Evolutionary conservation across 30 jellyfish, hydroid and myxozoan genomes (phyloP), one percentile per base, ranked within the genome.

Genomic region (Chrysaora quinquecirrha): DNA sequence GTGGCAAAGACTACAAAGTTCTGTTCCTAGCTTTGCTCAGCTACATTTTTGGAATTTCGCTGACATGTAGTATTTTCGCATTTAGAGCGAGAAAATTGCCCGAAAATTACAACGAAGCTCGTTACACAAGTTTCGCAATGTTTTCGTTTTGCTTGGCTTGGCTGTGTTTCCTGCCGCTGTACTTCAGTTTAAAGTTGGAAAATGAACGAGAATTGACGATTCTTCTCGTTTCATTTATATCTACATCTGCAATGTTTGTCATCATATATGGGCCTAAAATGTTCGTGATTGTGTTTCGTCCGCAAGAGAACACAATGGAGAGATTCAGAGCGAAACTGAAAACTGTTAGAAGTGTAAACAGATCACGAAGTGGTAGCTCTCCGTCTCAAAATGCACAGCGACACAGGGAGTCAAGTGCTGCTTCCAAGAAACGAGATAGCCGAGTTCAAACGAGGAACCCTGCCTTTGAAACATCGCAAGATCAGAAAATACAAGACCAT

Each of bases 71-170:
- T 64, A 96, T 94, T 24, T 94, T 90, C 73, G 99, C 99, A 3
- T 94, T 94, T 75, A 87, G 80, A 38, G 97, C 99, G 24, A 76
- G 99, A 31, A 94, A 94, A 60, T 80, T 94, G 25, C 99, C 99
- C 1, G 97, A 94, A 47, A 78, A 78, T 47, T 82, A 87, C 88
- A 94, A 94, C 77, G 99, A 94, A 70, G 99, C 99, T 0, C 89
- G 97, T 12, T 94, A 72, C 81, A 94, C 99, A 12, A 94, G 97
- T 63, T 94, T 87, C 52, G 99, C 99, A 31, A 94, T 88, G 99
- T 94, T 94, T 63, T 64, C 90, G 2, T 94, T 87, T 78, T 84
- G 90, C 48, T 54, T 94, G 16, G 87, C 89, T 1, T 94, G 99
- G 99, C 68, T 78, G 70, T 89, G 84, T 84, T 88, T 73, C 78